Conservation (phyloP, 1,140 invertebrate species). For the Calliphora vicina region DNA sequence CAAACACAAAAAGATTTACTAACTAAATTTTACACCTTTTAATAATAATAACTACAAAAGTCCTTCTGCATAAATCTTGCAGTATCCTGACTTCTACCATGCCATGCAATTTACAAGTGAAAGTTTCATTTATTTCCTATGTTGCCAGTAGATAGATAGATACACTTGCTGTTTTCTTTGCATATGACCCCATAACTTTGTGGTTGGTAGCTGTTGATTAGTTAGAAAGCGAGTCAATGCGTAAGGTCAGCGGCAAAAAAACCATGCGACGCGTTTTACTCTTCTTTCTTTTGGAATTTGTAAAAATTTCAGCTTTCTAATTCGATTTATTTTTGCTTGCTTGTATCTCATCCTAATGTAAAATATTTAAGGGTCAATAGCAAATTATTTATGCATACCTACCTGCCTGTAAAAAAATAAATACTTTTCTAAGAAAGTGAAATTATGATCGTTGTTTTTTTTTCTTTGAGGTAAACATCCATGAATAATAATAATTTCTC, state of each 20-base stretch:
- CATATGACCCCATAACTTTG: not conserved
- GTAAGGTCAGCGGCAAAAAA: not conserved
- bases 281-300: not conserved
- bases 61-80: no score
- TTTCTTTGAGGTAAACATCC: no score
- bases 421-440: no score
- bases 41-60: no score
- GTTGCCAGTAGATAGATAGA: not conserved
- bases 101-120: not conserved
- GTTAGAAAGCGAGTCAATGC: slow-evolving; percentile 1
- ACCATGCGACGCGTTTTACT: no score
- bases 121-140: not conserved
- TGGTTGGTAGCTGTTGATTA: not conserved
- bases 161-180: not conserved
- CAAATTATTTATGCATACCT: not conserved
- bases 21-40: no score
- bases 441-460: no score
- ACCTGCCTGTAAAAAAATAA: no score
- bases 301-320: not conserved
- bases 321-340: not conserved
- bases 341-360: not conserved
- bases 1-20: no score
- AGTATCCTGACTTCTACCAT: no score
- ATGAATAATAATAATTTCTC: no score
- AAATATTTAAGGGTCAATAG: not conserved